Conservation (phyloP, 2,797 vertebrate genomes). For the Phoeniculus purpureus region DNA sequence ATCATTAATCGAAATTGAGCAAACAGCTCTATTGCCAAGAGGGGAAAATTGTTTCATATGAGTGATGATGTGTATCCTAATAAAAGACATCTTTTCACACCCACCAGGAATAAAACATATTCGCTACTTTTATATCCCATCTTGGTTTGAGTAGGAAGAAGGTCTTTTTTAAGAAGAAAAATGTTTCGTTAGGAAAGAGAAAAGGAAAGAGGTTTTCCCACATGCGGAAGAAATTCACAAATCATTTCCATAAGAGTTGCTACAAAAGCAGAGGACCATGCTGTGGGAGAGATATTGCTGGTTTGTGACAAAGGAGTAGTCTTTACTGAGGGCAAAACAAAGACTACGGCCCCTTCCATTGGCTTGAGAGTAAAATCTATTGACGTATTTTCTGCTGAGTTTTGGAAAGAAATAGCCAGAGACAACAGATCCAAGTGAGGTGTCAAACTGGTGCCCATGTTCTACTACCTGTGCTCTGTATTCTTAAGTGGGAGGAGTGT, state of each 20-base stretch:
- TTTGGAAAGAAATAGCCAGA: neutral
- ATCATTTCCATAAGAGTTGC: neutral
- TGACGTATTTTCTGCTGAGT: neutral
- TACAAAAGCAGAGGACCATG: neutral
- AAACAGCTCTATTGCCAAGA: conserved; percentile 20
- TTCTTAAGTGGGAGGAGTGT: conserved; percentile 20
- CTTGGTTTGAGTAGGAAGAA: conserved; percentile 63
- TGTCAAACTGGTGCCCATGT: neutral
- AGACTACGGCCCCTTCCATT: neutral
- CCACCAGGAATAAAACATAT: conserved; percentile 47
- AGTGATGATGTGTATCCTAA: conserved; percentile 52
- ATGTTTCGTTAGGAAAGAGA: neutral
- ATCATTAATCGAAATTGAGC: conserved; percentile 47
- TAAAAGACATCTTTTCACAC: conserved; percentile 56
- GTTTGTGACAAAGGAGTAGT: too few species aligned
- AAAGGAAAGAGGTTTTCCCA: conserved; percentile 37
- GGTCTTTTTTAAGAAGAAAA: conserved; percentile 51
- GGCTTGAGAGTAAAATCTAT: neutral
- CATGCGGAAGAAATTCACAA: neutral
- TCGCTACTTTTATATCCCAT: conserved; percentile 45
- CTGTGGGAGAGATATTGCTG: neutral
- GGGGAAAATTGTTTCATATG: conserved; percentile 22
- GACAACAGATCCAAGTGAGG: neutral
- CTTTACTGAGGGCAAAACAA: neutral
- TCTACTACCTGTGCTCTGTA: neutral